Base-by-base conservation (phyloP, 2,797 vertebrate genomes). In the Neosalanx taihuensis region DNA sequence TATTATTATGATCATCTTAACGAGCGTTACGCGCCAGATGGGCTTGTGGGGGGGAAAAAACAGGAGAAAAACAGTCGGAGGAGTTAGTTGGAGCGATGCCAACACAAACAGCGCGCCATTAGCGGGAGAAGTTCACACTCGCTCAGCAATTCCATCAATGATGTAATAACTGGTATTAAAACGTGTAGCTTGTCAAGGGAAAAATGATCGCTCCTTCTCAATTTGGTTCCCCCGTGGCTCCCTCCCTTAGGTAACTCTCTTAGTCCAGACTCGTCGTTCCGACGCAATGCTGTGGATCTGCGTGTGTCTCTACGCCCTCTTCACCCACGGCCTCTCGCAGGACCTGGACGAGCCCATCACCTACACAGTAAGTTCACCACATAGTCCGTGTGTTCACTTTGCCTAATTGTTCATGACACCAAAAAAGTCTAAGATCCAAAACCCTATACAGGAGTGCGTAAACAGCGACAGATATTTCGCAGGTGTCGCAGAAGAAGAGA, bases 321-420 rank as follows among this genome's bases (percentile, higher is more conserved):
- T 94, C 66, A 83, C 85, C 65, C 31, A 61, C 67, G 90, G 89
- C 64, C 72, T 87, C 67, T 89, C 92, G 72, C 94, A 95, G 84
- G 93, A 93, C 70, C 80, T 80, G 0, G 92, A 94, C 70, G 94
- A 95, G 83, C 94, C 94, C 72, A 92, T 94, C 89, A 94, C 92
- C 0, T 95, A 92, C 79, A 94, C 93, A 91, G 94, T n/a, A 56
- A 56, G 51, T 56, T 17, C 17, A 56, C 18, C 5, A 17, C 41
- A 46, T 13, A 9, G 41, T 12, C 3, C 12, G 13, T 13, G 41
- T 46, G 7, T 46, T 9, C 10, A 46, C 41, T 9, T 46, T 2
- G 9, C 9, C 12, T 41, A 3, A 41, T 41, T 41, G 10, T 41
- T 6, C 7, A 41, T 41, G 10, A 41, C 3, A 41, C 37, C 6